Evolutionary conservation across 2,113 vertebrate genomes (phyloP).

Genomic region (Ctenomys sociabilis): DNA sequence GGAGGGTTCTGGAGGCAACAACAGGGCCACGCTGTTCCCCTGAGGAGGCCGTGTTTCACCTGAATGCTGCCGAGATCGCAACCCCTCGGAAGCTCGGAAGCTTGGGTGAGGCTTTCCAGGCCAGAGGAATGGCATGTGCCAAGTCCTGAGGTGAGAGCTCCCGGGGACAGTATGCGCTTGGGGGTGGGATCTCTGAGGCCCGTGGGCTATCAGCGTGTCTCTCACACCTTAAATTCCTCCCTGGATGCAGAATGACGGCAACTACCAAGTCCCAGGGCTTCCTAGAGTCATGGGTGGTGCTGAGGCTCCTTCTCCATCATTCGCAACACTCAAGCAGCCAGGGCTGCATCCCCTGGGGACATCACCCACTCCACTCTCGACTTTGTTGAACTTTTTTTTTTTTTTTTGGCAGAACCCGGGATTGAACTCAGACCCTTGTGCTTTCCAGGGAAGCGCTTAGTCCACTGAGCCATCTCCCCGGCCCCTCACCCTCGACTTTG

Average conservation of each 20-base stretch:
- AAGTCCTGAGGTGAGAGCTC: background rate
- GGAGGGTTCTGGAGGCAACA: background rate
- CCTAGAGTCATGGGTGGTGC: accelerated
- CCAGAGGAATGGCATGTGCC: background rate
- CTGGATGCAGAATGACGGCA: background rate
- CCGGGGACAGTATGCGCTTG: background rate
- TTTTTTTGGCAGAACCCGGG: too few species aligned
- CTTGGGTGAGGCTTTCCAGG: background rate
- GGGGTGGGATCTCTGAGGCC: too few species aligned
- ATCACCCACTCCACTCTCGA: background rate
- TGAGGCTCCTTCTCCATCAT: too few species aligned
- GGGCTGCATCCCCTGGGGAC: background rate
- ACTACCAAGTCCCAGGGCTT: background rate
- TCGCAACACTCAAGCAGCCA: background rate
- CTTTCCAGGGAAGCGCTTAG: too few species aligned
- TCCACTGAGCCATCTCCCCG: too few species aligned
- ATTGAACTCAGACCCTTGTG: too few species aligned
- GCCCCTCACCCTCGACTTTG: background rate
- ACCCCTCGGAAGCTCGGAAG: background rate
- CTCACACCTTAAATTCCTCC: background rate
- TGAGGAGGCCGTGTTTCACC: background rate
- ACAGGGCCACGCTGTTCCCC: background rate
- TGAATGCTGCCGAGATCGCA: background rate
- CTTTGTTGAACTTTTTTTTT: background rate
- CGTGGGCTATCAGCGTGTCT: background rate